Evolutionary conservation across 2,113 vertebrate genomes (phyloP).

Genomic region (Aptenodytes forsteri): DNA sequence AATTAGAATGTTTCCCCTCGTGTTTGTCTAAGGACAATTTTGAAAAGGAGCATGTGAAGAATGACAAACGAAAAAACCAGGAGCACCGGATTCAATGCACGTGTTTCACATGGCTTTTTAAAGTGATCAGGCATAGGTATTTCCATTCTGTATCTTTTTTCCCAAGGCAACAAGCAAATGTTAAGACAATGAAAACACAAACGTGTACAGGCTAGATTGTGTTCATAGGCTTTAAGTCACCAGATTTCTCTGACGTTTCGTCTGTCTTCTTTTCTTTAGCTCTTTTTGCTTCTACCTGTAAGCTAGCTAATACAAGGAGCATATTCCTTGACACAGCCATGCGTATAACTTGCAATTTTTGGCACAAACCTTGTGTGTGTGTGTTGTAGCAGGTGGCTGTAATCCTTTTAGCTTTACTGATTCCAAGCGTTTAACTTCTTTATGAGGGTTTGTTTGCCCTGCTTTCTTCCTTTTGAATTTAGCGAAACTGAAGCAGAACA

Average conservation of each 20-base stretch:
- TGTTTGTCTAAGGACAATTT: neutral
- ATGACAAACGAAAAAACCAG: neutral
- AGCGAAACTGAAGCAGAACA: neutral
- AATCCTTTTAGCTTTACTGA: neutral
- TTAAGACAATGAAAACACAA: neutral
- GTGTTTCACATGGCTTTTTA: accelerated
- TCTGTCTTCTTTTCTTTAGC: neutral
- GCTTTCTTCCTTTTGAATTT: neutral
- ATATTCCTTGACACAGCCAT: neutral
- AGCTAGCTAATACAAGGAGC: neutral
- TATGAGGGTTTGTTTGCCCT: neutral
- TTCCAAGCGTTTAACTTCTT: neutral
- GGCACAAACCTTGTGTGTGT: neutral
- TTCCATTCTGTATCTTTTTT: neutral
- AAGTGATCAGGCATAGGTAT: neutral
- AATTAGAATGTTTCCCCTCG: neutral
- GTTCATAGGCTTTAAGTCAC: neutral
- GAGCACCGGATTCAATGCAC: neutral
- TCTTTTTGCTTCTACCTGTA: neutral
- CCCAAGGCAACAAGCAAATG: neutral
- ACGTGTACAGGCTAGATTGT: accelerated
- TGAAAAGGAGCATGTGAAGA: neutral
- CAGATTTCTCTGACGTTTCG: neutral
- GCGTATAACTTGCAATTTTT: neutral
- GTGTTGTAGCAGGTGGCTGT: neutral